phyloP scores from a whole-genome alignment of 2,888 invertebrate genomes.

The Antitype chi region DNA sequence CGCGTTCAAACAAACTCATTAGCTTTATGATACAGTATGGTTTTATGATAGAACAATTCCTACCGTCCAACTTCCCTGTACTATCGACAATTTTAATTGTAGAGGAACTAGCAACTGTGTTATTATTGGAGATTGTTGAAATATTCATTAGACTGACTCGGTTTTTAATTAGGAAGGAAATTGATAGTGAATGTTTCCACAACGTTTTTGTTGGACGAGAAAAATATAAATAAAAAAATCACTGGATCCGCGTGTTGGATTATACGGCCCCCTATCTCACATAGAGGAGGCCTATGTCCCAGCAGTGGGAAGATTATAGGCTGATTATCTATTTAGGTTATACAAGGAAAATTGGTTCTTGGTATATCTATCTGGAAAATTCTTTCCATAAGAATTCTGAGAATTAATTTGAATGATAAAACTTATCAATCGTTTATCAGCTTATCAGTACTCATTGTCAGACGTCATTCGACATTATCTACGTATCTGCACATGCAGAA shows the following conservation, averaged over 20 bases:
- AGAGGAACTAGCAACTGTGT: constrained; percentile 21
- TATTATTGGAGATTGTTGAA: constrained; percentile 33
- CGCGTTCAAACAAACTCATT: neutral
- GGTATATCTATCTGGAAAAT: constrained; percentile 4
- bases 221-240: constrained; percentile 18
- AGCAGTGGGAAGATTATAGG: too few relatives aligned
- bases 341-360: constrained; percentile 25
- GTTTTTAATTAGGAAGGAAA: constrained; percentile 22
- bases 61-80: constrained; percentile 50
- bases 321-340: too few relatives aligned
- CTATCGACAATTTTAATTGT: constrained; percentile 40
- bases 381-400: constrained; percentile 12
- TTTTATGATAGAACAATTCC: constrained; percentile 28
- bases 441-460: constrained; percentile 8
- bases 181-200: constrained; percentile 2
- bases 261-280: too few relatives aligned
- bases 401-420: constrained; percentile 28
- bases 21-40: neutral
- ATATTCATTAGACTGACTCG: constrained; percentile 28
- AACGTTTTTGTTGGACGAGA: constrained; percentile 2
- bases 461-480: constrained; percentile 19
- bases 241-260: too few relatives aligned
- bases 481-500: neutral
- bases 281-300: too few relatives aligned
- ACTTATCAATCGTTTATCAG: constrained; percentile 26